Conservation (phyloP, 1,140 invertebrate genomes). For the Drosophila suzukii region DNA sequence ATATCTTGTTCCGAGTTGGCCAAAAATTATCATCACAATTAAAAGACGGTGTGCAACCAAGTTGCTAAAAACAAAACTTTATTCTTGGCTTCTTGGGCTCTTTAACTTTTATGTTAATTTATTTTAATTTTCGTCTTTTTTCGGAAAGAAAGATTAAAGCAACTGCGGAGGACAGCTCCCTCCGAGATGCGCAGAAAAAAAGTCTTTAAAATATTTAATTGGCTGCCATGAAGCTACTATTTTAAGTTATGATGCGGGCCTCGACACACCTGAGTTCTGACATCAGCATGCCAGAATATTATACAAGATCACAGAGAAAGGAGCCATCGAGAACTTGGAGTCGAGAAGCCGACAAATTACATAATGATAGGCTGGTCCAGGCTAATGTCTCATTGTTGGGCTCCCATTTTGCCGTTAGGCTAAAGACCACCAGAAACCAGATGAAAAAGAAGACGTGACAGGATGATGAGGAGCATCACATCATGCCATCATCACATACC, state of each 20-base stretch:
- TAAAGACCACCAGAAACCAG: not conserved
- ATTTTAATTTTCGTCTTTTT: constrained; percentile 60
- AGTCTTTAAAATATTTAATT: constrained; percentile 74
- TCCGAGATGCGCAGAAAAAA: constrained; percentile 39
- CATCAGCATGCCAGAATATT: constrained; percentile 54
- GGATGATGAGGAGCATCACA: not conserved
- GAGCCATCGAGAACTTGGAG: constrained; percentile 16
- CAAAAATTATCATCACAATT: constrained; percentile 77
- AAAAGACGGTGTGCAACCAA: constrained; percentile 61
- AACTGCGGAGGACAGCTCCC: constrained; percentile 47
- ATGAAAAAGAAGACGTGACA: not conserved
- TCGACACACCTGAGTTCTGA: constrained; percentile 44
- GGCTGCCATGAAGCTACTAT: constrained; percentile 67
- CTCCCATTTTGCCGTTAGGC: constrained; percentile 35
- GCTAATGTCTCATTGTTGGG: constrained; percentile 43
- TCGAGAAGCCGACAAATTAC: constrained; percentile 64
- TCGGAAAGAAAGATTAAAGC: constrained; percentile 59
- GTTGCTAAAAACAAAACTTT: constrained; percentile 13
- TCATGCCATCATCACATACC: too few relatives aligned
- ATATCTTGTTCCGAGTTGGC: not conserved
- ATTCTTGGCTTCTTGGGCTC: constrained; percentile 45
- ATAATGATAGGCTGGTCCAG: constrained; percentile 64
- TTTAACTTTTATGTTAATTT: constrained; percentile 75
- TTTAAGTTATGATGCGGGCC: constrained; percentile 75
- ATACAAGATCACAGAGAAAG: constrained; percentile 25